These are phyloP conservation scores for Cerastis leucographa DNA, from an alignment of 2,888 invertebrate genomes.

Conservation along the genomic window DNA sequence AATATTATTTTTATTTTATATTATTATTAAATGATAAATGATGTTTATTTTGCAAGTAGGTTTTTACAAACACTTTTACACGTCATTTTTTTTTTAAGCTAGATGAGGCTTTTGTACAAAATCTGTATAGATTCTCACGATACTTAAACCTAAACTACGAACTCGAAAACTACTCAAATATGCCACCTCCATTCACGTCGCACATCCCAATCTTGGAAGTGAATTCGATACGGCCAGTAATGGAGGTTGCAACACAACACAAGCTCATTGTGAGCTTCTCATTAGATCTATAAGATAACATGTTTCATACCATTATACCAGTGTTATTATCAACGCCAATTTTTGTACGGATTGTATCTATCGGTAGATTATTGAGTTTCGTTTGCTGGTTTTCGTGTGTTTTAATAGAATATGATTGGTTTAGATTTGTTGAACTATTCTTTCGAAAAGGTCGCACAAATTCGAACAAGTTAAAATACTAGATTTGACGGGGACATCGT, in stretches of 20 bases:
- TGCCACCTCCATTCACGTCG: conserved; percentile 39
- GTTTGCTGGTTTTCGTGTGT: neutral
- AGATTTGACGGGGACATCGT: no score
- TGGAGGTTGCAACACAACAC: conserved; percentile 63
- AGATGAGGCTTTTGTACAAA: no score
- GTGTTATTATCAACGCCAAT: conserved; percentile 55
- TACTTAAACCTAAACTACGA: no score
- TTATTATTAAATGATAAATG: no score
- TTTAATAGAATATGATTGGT: neutral
- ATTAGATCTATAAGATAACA: conserved; percentile 64
- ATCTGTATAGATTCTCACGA: no score
- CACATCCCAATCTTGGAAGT: conserved; percentile 22
- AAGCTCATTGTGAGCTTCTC: conserved; percentile 59
- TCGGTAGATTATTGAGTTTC: neutral
- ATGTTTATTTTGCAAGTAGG: no score
- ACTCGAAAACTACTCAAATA: neutral
- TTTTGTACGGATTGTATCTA: conserved; percentile 16
- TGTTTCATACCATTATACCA: neutral
- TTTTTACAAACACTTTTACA: no score
- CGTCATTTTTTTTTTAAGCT: no score
- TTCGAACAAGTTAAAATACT: no score
- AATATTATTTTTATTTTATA: no score
- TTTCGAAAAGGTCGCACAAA: neutral
- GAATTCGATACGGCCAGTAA: conserved; percentile 67
- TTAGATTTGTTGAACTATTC: neutral